Evolutionary conservation across 2,797 vertebrate genomes (phyloP).

Genomic region (Nothura maculosa): DNA sequence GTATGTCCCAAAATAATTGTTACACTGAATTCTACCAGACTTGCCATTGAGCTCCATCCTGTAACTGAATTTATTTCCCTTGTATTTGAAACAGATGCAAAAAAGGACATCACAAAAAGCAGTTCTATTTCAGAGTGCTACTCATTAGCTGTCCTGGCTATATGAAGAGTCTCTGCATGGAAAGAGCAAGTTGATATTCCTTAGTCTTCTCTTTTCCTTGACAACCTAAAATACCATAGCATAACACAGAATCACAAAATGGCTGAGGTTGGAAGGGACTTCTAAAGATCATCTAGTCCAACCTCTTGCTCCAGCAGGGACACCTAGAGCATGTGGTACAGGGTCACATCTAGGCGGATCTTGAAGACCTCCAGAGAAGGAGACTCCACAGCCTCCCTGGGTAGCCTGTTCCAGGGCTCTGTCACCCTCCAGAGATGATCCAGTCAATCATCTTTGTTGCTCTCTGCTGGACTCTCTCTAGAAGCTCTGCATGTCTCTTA

Average conservation of each 20-base stretch:
- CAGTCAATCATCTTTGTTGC: too few relatives aligned
- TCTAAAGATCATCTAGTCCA: background rate
- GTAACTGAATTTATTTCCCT: background rate
- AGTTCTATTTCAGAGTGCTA: background rate
- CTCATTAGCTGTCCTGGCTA: background rate
- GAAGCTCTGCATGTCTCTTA: too few relatives aligned
- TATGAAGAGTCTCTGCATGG: background rate
- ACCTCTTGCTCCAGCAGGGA: background rate
- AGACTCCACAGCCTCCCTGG: too few relatives aligned
- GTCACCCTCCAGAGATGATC: too few relatives aligned
- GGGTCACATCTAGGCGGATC: too few relatives aligned
- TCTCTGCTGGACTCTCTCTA: too few relatives aligned
- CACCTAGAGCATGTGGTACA: too few relatives aligned
- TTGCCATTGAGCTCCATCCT: background rate
- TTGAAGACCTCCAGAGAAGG: too few relatives aligned
- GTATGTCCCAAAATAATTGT: slow-evolving; percentile 4
- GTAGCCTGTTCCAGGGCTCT: too few relatives aligned
- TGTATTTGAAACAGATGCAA: background rate
- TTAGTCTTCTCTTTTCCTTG: background rate
- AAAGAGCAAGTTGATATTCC: background rate
- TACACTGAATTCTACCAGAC: background rate
- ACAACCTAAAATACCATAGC: background rate
- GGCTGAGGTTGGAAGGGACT: background rate
- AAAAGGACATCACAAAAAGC: background rate
- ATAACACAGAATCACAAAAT: background rate